Percentiles rank a stretch among this genome's conserved stretches.
Conservation (phyloP, 2,113 vertebrate species). For the Eurystomus gularis region DNA sequence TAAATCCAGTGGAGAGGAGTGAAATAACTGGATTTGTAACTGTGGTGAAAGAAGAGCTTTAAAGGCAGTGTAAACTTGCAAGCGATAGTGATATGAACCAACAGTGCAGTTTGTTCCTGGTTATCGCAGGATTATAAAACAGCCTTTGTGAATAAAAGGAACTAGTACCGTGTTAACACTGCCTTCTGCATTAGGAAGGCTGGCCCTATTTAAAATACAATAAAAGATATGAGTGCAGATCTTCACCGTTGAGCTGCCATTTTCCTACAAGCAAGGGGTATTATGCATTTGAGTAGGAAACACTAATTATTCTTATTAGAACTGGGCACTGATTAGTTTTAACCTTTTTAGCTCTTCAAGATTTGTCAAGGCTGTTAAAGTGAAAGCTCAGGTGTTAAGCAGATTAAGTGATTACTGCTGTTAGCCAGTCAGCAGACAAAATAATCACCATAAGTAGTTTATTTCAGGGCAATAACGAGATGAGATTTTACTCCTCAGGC, state of each 20-base stretch:
- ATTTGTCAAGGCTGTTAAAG: constrained; percentile 64
- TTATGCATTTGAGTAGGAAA: constrained; percentile 50
- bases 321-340: constrained; percentile 53
- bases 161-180: not conserved
- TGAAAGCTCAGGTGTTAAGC: constrained; percentile 72
- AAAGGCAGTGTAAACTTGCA: not conserved
- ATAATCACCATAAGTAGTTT: constrained; percentile 79
- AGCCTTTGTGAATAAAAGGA: not conserved
- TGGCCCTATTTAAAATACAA: not conserved
- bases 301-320: constrained; percentile 60
- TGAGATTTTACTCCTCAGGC: constrained; percentile 38
- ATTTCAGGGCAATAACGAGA: constrained; percentile 64
- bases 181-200: not conserved
- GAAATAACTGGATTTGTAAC: not conserved
- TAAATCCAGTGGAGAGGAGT: not conserved
- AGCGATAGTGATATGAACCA: not conserved
- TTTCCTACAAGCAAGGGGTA: constrained; percentile 7
- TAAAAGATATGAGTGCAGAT: not conserved
- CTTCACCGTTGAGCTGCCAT: not conserved
- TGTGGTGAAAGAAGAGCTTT: not conserved
- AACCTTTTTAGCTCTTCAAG: constrained; percentile 64
- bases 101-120: not conserved
- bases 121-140: not conserved
- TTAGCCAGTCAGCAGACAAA: constrained; percentile 79
- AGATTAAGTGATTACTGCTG: constrained; percentile 76